Evolutionary conservation across 1,140 invertebrate genomes (phyloP).

Genomic region (Dendrolimus punctatus): DNA sequence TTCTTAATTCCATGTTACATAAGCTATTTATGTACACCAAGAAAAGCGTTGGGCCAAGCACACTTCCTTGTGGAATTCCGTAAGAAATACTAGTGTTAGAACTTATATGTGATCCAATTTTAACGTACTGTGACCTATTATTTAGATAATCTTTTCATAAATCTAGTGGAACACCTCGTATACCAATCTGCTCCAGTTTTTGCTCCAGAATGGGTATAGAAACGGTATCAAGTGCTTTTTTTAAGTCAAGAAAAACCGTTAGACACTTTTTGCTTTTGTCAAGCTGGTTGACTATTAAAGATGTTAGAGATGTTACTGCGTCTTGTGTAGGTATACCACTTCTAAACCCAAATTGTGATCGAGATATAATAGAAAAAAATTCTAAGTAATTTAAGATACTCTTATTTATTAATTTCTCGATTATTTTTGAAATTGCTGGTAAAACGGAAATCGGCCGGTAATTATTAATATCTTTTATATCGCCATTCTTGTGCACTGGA

Average conservation of each 20-base stretch:
- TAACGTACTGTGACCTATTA: background rate
- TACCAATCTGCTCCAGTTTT: slow-evolving; percentile 1
- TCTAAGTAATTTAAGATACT: slow-evolving; percentile 1
- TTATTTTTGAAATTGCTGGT: slow-evolving; percentile 9
- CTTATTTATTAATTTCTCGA: slow-evolving; percentile 11
- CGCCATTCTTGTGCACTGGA: slow-evolving; percentile 14
- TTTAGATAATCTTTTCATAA: background rate
- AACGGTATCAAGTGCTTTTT: slow-evolving; percentile 3
- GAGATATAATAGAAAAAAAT: background rate
- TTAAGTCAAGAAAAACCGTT: background rate
- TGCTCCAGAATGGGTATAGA: background rate
- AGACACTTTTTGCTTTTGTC: background rate
- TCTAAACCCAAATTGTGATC: background rate
- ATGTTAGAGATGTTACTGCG: background rate
- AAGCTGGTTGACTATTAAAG: background rate
- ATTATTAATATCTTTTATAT: slow-evolving; percentile 8
- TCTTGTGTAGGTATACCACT: background rate
- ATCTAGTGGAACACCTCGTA: background rate
- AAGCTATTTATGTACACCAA: too few relatives aligned
- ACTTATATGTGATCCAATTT: background rate
- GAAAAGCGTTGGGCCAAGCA: too few relatives aligned
- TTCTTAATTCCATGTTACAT: too few relatives aligned
- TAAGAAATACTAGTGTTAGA: too few relatives aligned
- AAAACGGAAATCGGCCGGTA: slow-evolving; percentile 13
- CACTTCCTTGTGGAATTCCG: too few relatives aligned